Percentiles rank a stretch among this genome's conserved stretches.
phyloP scores from a whole-genome alignment of 2,113 vertebrate species.

The Acanthisitta chloris region DNA sequence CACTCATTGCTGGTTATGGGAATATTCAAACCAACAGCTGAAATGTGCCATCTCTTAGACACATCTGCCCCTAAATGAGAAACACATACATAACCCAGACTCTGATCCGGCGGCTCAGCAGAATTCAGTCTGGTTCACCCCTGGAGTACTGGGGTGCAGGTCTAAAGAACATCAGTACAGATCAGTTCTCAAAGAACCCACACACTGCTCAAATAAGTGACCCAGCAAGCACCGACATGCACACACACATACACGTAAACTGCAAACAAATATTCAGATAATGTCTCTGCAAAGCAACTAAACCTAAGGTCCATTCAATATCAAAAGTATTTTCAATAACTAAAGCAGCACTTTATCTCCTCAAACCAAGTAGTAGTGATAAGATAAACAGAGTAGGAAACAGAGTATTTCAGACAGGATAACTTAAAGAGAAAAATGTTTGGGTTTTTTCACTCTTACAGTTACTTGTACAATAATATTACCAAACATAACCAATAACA shows the following conservation, averaged over 20 bases:
- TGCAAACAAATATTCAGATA: background rate
- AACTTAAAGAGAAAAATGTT: background rate
- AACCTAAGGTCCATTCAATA: background rate
- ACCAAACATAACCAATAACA: background rate
- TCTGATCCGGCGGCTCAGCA: background rate
- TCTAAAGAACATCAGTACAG: background rate
- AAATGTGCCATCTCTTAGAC: constrained; percentile 21
- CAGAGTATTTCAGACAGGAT: background rate
- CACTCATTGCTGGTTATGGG: background rate
- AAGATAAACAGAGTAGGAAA: background rate
- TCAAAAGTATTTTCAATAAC: background rate
- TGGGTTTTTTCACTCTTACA: background rate
- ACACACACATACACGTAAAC: too few species aligned
- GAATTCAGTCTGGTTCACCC: background rate
- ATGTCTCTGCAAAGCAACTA: background rate
- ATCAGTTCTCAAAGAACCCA: background rate
- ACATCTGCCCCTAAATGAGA: fast-evolving
- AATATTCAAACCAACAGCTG: background rate
- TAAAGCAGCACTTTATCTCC: background rate
- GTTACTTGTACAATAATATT: background rate
- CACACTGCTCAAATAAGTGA: background rate
- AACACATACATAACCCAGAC: background rate
- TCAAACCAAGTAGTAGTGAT: background rate
- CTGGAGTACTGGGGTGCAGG: background rate
- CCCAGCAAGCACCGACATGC: background rate